Evolutionary conservation across 2,797 vertebrate genomes (phyloP).

Genomic region (Epinephelus malabaricus): DNA sequence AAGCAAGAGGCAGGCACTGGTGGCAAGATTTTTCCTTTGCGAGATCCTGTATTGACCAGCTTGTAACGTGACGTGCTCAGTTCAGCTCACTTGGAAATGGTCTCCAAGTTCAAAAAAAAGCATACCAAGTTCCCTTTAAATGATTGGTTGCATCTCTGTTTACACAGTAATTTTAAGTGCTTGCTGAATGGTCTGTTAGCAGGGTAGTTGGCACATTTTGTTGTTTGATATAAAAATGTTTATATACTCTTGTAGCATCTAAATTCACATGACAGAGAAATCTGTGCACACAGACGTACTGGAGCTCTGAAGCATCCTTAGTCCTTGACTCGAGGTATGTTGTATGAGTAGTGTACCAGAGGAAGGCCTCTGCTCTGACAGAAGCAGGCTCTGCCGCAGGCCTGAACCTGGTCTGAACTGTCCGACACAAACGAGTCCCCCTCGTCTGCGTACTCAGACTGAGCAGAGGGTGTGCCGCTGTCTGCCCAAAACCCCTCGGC

Average conservation of each 20-base stretch:
- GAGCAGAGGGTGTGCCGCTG: constrained; percentile 92
- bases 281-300: constrained; percentile 42
- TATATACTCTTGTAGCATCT: constrained; percentile 56
- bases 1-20: constrained; percentile 76
- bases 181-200: constrained; percentile 81
- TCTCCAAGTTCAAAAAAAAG: constrained; percentile 79
- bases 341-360: constrained; percentile 95
- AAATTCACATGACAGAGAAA: constrained; percentile 65
- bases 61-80: constrained; percentile 63
- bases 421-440: constrained; percentile 97
- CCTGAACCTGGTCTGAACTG: constrained; percentile 98
- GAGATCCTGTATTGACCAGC: constrained; percentile 52
- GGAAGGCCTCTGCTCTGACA: constrained; percentile 96
- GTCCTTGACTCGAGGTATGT: constrained; percentile 93
- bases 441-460: constrained; percentile 96
- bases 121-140: constrained; percentile 87
- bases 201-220: constrained; percentile 76
- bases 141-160: constrained; percentile 82
- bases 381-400: constrained; percentile 96
- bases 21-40: constrained; percentile 61
- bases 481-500: constrained; percentile 93
- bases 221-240: constrained; percentile 61
- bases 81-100: constrained; percentile 74
- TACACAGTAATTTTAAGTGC: constrained; percentile 86
- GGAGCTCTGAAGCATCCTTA: constrained; percentile 71